Base-by-base conservation (phyloP, 2,888 invertebrate species). In the Holacanthella duospinosa region DNA sequence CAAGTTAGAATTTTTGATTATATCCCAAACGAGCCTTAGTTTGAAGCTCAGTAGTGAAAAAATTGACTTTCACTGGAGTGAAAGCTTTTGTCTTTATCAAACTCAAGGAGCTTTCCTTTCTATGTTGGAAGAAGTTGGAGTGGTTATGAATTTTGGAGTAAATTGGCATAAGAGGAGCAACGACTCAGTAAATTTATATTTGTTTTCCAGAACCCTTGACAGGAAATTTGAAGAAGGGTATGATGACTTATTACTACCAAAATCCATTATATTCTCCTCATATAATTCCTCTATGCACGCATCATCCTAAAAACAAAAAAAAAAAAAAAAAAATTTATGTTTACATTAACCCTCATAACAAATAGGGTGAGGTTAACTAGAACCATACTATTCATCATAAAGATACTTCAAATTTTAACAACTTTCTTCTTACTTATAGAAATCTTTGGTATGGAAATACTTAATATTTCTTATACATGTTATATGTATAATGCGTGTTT, bases 131-230 rank as follows among this genome's bases (percentile, higher is more conserved):
- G 21, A 48, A 21, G 48, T 48, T 16, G n/a, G 21, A 21, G 19
- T 48, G 12, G 19, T 9, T 48, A 48, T 48, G 21, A 48, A 48
- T 48, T 48, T 48, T 48, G 16, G n/a, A 48, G 21, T 48, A 48
- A 48, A 48, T 48, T 48, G 48, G 48, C 48, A 48, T 48, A 4
- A 48, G n/a, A n/a, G 48, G 48, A 48, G 21, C 48, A 48, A n/a
- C n/a, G 48, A 21, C 12, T 9, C 21, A 16, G 12, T 21, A 48
- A 21, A 48, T 9, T 48, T 21, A 21, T 4, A 48, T 4, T 48
- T 48, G 48, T 21, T n/a, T n/a, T 21, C 21, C 4, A 48, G 48
- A n/a, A n/a, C n/a, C n/a, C 19, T 48, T 48, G 48, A 48, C 48
- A 21, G 6, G 36, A 36, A 48, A 48, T 4, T 21, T 21, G 4